Evolutionary conservation across 2,888 invertebrate genomes (phyloP).

Genomic region (Aphodius granarius): DNA sequence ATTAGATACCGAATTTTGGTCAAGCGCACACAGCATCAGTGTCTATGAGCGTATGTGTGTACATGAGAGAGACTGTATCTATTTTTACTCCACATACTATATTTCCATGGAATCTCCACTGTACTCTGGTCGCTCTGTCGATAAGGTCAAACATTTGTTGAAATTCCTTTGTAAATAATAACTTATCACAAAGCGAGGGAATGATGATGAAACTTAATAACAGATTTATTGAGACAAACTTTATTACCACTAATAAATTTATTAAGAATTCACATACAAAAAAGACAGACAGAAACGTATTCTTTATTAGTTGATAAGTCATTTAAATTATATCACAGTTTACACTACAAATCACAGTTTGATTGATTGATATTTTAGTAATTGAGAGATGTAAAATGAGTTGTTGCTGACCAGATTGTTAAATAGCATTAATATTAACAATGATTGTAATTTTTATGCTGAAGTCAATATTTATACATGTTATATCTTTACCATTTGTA

Average conservation of each 20-base stretch:
- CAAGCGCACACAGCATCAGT: background rate
- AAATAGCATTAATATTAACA: background rate
- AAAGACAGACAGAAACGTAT: background rate
- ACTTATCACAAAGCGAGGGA: background rate
- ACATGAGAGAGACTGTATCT: background rate
- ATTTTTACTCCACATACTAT: background rate
- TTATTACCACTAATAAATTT: background rate
- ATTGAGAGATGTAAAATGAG: background rate
- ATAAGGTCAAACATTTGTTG: conserved; percentile 6
- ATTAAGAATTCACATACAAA: background rate
- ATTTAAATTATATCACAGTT: no score
- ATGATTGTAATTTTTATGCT: background rate
- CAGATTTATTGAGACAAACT: background rate
- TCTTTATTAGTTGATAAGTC: no score
- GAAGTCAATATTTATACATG: background rate
- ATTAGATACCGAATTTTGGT: background rate
- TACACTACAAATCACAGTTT: no score
- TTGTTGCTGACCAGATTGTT: background rate
- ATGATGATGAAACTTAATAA: background rate
- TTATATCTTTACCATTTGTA: background rate
- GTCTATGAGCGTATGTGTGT: background rate
- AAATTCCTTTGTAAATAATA: conserved; percentile 16
- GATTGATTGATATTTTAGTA: no score
- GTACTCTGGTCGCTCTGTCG: background rate
- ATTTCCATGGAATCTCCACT: background rate